These are phyloP conservation scores for Synodontis membranacea DNA, from an alignment of 2,113 vertebrate genomes.

Conservation along the genomic window DNA sequence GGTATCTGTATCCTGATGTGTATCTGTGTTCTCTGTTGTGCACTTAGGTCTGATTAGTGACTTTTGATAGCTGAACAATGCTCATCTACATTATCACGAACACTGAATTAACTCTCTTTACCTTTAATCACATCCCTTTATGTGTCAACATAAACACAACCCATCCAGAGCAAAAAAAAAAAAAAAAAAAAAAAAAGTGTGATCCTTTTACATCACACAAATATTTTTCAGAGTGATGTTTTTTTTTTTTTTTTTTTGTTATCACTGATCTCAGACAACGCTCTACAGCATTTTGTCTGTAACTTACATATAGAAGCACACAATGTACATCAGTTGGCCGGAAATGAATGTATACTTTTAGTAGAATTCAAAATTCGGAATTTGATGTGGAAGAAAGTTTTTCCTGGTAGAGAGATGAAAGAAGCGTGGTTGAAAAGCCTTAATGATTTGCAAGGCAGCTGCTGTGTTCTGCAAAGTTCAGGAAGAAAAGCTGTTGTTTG, in stretches of 20 bases:
- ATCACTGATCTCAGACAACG: not conserved
- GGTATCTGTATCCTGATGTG: conserved; percentile 38
- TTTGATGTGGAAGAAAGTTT: not conserved
- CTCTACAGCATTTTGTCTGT: not conserved
- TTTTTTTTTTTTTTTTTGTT: not conserved
- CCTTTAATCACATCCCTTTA: conserved; percentile 33
- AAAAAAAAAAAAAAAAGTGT: conserved; percentile 11
- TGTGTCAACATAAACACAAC: not conserved
- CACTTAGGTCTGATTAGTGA: conserved; percentile 29
- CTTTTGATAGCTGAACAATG: conserved; percentile 27
- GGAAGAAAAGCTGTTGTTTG: not conserved
- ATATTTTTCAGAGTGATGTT: not conserved
- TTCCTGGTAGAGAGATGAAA: conserved; percentile 8
- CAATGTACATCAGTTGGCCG: not conserved
- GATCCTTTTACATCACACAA: not conserved
- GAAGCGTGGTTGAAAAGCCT: not conserved
- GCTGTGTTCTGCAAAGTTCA: not conserved
- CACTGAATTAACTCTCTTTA: not conserved
- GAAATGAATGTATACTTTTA: not conserved
- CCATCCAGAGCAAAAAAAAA: not conserved
- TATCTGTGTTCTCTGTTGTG: conserved; percentile 35
- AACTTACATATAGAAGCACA: not conserved
- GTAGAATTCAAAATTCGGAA: not conserved
- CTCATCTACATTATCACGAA: conserved; percentile 34
- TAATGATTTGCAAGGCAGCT: not conserved